Base-by-base conservation (phyloP, 2,888 invertebrate species). In the Galerucella calmariensis region DNA sequence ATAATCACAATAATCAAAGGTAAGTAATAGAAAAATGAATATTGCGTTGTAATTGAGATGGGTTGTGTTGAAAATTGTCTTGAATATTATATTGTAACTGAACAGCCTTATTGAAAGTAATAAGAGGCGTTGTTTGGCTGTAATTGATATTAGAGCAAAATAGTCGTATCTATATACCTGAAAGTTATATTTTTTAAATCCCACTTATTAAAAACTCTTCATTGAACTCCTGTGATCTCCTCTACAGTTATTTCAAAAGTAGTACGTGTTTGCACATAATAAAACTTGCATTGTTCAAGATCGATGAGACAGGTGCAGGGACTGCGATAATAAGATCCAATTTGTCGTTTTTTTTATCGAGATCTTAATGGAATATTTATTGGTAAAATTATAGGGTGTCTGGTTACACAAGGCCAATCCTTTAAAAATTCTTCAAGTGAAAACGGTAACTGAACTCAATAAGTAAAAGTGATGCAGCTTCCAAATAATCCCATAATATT, bases 391-490 rank as follows among this genome's bases (percentile, higher is more conserved):
- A 16, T 65, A 46, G 63, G 46, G 63, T 65, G 63, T 16, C 44
- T 46, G 41, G 44, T 46, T 46, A 12, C 46, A 46, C 16, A 65
- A 65, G 20, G 44, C 63, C 63, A 65, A 65, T 16, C 63, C 63
- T 65, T 44, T 65, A 65, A 65, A 65, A 65, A 65, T 65, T 65
- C 63, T 65, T 65, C 44, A 44, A 44, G 63, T 65, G 63, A 65
- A 65, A 65, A 46, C 63, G 63, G 44, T 12, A 16, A 46, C 63
- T 44, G 63, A 65, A 46, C 46, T 48, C 63, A 65, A 46, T 46
- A 65, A 65, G 63, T 46, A 65, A 65, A 65, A 65, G 46, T 46
- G 41, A 8, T 20, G 63, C 24, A 44, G n/a, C 41, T 16, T 16
- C 27, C 44, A 11, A 41, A 46, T 65, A 16, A 41, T 62, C 16